phyloP scores from a whole-genome alignment of 2,113 vertebrate genomes.

The Pteropus alecto region DNA sequence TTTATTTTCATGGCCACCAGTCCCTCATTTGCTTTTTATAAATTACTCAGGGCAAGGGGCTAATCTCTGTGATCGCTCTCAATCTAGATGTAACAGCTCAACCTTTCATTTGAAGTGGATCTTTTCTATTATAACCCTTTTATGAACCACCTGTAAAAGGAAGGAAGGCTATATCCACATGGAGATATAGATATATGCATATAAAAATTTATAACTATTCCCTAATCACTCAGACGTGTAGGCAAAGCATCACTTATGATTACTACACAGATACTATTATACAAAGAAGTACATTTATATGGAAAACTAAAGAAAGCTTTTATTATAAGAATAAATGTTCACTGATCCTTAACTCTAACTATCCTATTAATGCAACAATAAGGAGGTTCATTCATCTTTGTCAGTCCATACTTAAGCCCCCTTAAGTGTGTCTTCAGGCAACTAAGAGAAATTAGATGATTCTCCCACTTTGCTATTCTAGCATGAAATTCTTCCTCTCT shows the following conservation, averaged over 20 bases:
- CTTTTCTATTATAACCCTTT: constrained; percentile 74
- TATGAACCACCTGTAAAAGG: constrained; percentile 76
- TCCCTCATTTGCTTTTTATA: constrained; percentile 79
- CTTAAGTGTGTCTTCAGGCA: constrained; percentile 66
- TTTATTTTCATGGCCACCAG: constrained; percentile 75
- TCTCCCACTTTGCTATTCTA: constrained; percentile 25
- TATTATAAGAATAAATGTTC: constrained; percentile 76
- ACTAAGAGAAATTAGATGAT: constrained; percentile 57
- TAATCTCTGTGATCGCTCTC: constrained; percentile 75
- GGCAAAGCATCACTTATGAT: constrained; percentile 78
- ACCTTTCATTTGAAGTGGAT: constrained; percentile 75
- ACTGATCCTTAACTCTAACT: constrained; percentile 79
- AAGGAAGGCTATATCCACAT: constrained; percentile 33
- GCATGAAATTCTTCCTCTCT: constrained; percentile 18
- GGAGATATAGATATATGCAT: constrained; percentile 73
- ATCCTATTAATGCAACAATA: constrained; percentile 71
- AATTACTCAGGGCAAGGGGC: constrained; percentile 78
- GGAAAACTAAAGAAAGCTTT: constrained; percentile 79
- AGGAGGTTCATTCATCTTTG: constrained; percentile 70
- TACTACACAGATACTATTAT: constrained; percentile 72
- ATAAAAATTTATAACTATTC: constrained; percentile 80
- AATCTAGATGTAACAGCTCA: constrained; percentile 72
- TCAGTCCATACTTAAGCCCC: constrained; percentile 71
- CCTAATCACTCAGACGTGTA: constrained; percentile 79
- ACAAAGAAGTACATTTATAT: constrained; percentile 78